A percentile compares a stretch with the other conserved stretches of the same genome.
Evolutionary conservation across 2,113 vertebrate species (phyloP).

Genomic region (Vicugna pacos): DNA sequence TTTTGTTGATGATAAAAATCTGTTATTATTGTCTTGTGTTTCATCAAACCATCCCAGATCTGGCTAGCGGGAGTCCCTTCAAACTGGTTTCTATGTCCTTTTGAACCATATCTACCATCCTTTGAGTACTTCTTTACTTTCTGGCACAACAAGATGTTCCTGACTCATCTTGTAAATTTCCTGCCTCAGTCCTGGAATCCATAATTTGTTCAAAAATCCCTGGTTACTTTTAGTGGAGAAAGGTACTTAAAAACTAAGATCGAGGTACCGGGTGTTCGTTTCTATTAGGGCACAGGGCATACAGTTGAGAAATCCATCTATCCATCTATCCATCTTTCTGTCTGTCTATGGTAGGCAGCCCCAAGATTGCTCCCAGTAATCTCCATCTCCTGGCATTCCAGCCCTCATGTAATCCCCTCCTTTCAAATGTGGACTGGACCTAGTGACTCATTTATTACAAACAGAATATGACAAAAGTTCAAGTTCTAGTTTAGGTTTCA

Average conservation of each 20-base stretch:
- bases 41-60: not conserved
- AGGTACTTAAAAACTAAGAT: conserved; percentile 34
- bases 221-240: conserved; percentile 37
- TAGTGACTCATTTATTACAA: conserved; percentile 20
- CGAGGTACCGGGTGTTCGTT: not conserved
- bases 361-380: not conserved
- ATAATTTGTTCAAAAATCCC: conserved; percentile 28
- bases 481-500: not conserved
- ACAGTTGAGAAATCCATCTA: not conserved
- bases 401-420: not conserved
- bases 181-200: not conserved
- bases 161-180: not conserved
- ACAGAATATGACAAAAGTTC: not conserved
- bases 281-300: not conserved
- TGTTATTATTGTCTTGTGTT: not conserved
- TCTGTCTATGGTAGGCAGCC: not conserved
- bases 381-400: not conserved
- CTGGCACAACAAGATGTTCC: not conserved
- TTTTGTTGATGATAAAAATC: conserved; percentile 49
- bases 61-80: not conserved
- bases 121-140: conserved; percentile 12
- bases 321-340: not conserved
- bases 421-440: not conserved
- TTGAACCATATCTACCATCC: not conserved
- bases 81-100: not conserved